Evolutionary conservation across 1,140 invertebrate genomes (phyloP).

Genomic region (Sinella curviseta): DNA sequence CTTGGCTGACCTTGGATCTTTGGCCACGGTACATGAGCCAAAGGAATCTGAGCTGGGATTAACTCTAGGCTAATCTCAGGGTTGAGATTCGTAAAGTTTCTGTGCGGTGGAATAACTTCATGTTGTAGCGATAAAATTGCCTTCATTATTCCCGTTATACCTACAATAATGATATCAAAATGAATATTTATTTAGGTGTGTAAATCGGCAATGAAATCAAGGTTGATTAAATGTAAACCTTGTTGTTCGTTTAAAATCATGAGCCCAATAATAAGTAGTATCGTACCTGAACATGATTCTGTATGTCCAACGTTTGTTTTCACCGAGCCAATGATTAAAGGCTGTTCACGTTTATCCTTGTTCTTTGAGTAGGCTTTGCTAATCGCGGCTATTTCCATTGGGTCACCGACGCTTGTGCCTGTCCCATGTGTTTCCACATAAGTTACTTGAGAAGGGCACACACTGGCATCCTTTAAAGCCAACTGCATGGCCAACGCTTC

Average conservation of each 20-base stretch:
- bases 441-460: background rate
- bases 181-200: too few relatives aligned
- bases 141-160: background rate
- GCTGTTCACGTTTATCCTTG: background rate
- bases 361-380: background rate
- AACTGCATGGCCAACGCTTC: slow-evolving; percentile 9
- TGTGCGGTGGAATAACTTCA: slow-evolving; percentile 2
- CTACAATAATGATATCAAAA: too few relatives aligned
- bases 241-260: too few relatives aligned
- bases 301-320: slow-evolving; percentile 17
- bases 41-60: slow-evolving; percentile 1
- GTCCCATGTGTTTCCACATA: slow-evolving; percentile 23
- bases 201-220: too few relatives aligned
- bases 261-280: too few relatives aligned
- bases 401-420: background rate
- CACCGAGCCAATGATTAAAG: background rate
- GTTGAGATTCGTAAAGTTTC: background rate
- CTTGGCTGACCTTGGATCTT: background rate
- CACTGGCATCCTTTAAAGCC: background rate
- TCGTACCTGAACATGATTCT: background rate
- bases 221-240: too few relatives aligned
- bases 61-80: background rate
- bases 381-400: slow-evolving; percentile 11
- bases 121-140: background rate
- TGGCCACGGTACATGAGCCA: background rate